Base-by-base conservation (phyloP, 2,113 vertebrate genomes). In the Eretmochelys imbricata region DNA sequence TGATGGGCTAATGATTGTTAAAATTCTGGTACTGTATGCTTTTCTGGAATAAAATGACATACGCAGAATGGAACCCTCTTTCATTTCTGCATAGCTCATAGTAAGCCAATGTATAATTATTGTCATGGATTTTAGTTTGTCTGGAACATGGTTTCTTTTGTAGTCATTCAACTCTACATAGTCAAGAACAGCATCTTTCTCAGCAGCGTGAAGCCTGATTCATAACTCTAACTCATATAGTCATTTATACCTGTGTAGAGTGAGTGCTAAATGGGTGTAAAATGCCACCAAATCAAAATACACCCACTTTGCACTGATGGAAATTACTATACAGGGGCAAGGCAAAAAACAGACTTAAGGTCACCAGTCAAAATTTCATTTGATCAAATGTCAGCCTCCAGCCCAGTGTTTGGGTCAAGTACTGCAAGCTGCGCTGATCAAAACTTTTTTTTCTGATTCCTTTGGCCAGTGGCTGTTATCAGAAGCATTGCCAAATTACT, bases 401-500 rank as follows among this genome's bases (percentile, higher is more conserved):
- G 35, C 4, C 72, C 76, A 82, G 46, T 17, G 90, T 95, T 80
- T 88, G 87, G 94, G 91, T 90, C 22, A 92, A 94, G 25, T 88
- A 95, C 49, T 96, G 29, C 46, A 89, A 95, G 27, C 82, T 85
- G 80, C 90, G 89, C 75, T 95, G 81, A 94, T 42, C 89, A 96
- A 94, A 93, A 65, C 0, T 0, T 93, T 88, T 54, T 69, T 95
- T 62, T 93, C 20, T 76, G 72, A 84, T 59, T 94, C 90, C 91
- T 46, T 89, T 93, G 88, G 82, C 89, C 93, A 94, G 62, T 11
- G 91, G 57, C 57, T 95, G 87, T 93, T 97, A 87, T 96, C 90
- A 93, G 94, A 89, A 95, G 65, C 50, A 85, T 89, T 95, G 94
- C 83, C 87, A 94, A 95, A 95, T 95, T 93, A 81, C 72, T 92